These are phyloP conservation scores for Tragelaphus buxtoni DNA, from an alignment of 2,113 vertebrate species.

Conservation along the genomic window DNA sequence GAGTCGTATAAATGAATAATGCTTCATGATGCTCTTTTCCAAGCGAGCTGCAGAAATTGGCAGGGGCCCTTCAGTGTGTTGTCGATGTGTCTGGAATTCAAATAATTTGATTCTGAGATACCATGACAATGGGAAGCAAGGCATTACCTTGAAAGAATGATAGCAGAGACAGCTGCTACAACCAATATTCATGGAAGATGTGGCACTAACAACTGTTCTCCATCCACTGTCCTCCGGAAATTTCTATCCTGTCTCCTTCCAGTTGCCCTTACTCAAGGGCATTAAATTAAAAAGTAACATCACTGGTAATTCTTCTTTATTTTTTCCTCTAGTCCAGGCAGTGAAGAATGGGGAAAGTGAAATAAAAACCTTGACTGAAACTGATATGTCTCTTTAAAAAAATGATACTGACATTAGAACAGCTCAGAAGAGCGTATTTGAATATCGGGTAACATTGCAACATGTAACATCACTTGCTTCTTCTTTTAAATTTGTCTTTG, in stretches of 20 bases:
- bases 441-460: background rate
- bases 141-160: constrained; percentile 77
- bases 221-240: constrained; percentile 40
- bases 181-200: constrained; percentile 40
- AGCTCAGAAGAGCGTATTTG: constrained; percentile 30
- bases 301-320: constrained; percentile 69
- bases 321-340: constrained; percentile 60
- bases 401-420: constrained; percentile 70
- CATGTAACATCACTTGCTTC: background rate
- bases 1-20: constrained; percentile 83
- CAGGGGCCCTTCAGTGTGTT: constrained; percentile 79
- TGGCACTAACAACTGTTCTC: constrained; percentile 58
- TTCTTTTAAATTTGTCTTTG: constrained; percentile 19
- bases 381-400: constrained; percentile 69
- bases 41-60: constrained; percentile 77
- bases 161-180: constrained; percentile 68
- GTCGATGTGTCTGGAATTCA: constrained; percentile 84
- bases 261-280: constrained; percentile 78
- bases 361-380: constrained; percentile 73
- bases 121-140: constrained; percentile 72
- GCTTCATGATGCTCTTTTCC: constrained; percentile 75
- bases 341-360: constrained; percentile 77
- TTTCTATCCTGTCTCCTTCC: constrained; percentile 57
- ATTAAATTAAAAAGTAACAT: constrained; percentile 78
- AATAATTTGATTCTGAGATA: constrained; percentile 79